Base-by-base conservation (phyloP, 2,797 vertebrate species). In the Semotilus atromaculatus region DNA sequence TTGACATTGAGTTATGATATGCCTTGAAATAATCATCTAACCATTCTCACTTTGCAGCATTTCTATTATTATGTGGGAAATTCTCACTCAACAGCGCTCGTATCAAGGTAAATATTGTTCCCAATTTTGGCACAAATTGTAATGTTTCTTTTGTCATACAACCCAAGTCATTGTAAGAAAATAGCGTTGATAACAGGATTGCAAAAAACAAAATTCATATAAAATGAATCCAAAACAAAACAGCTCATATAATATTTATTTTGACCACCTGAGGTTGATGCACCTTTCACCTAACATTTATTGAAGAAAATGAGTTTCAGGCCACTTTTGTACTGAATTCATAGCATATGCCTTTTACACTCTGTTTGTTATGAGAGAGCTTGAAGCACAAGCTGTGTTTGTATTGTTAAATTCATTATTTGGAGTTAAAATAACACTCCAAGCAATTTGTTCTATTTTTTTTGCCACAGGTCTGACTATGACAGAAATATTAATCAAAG, bases 1-100 rank as follows among this genome's bases (percentile, higher is more conserved):
- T 68, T 55, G 21, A 55, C 60, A 45, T 3, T 5, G 19, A 70
- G 23, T 73, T 10, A 45, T 71, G 34, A 70, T 16, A 40, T 40
- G 43, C 36, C 13, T 51, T 40, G 13, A 60, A 68, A 53, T 55
- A n/a, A 40, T 73, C 26, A 38, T 77, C 19, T n/a, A 70, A 29
- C 45, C 36, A 29, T 73, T 80, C 55, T 73, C 23, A 51, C 13
- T 70, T 64, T 64, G 29, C 76, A 98, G 97, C 92, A 97, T 97
- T 43, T 93, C 93, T 23, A 96, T 98, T 64, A 92, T 98, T 88
- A 93, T 96, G 80, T 98, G 97, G 97, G 97, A 97, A 93, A 95
- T 97, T 34, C 93, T 99, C 36, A 95, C 96, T 67, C 96, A 98
- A 94, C 96, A 96, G 92, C 97, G 97, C 82, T 95, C 96, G 0